These are phyloP conservation scores for Dendrocopos noguchii DNA, from an alignment of 2,113 vertebrate genomes.

Conservation along the genomic window DNA sequence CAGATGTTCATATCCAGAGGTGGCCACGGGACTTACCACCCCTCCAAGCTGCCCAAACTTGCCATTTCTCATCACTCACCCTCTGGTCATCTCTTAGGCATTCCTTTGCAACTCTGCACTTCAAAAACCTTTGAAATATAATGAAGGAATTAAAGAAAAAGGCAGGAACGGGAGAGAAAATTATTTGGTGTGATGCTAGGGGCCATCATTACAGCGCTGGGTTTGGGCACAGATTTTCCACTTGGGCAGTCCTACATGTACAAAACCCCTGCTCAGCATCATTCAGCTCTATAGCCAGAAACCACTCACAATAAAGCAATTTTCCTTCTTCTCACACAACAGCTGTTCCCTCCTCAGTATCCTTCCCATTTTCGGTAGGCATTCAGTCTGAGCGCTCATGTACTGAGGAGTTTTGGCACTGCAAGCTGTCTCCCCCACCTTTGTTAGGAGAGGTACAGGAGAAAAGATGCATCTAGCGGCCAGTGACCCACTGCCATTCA, in stretches of 20 bases:
- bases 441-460: neutral
- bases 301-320: neutral
- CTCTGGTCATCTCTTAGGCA: neutral
- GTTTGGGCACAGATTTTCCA: neutral
- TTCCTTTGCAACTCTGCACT: neutral
- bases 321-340: neutral
- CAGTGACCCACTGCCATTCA: neutral
- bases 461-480: neutral
- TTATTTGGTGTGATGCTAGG: neutral
- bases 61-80: neutral
- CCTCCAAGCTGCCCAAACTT: neutral
- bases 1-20: neutral
- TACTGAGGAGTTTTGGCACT: neutral
- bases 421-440: neutral
- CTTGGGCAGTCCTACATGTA: fast-evolving
- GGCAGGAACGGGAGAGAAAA: neutral
- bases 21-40: fast-evolving
- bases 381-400: fast-evolving
- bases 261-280: neutral
- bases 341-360: neutral
- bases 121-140: neutral
- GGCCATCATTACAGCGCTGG: neutral
- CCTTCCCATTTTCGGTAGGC: neutral
- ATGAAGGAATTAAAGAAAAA: neutral
- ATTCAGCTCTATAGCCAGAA: neutral